These are phyloP conservation scores for Halcyon senegalensis DNA, from an alignment of 2,113 vertebrate species.

Conservation along the genomic window DNA sequence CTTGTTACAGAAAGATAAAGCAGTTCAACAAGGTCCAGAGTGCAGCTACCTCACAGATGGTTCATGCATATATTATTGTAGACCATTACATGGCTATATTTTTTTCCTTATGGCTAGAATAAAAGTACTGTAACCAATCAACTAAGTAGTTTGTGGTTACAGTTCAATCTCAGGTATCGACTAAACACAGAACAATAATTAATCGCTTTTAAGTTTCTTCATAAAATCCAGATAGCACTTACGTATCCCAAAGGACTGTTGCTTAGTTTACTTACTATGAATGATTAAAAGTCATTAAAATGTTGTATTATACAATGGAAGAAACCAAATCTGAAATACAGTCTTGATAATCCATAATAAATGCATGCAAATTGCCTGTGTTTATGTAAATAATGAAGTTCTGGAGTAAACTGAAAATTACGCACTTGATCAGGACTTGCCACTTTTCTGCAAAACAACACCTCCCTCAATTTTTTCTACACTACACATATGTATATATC, in stretches of 20 bases:
- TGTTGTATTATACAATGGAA: background rate
- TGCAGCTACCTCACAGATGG: background rate
- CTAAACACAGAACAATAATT: background rate
- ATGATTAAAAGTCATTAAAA: background rate
- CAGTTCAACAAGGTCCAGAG: background rate
- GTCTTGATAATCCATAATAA: background rate
- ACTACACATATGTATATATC: background rate
- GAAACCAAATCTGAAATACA: background rate
- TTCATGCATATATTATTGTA: background rate
- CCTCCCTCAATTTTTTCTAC: background rate
- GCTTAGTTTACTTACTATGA: background rate
- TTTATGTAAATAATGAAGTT: background rate
- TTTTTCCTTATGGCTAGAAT: background rate
- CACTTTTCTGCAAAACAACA: background rate
- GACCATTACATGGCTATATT: background rate
- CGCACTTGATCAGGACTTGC: background rate
- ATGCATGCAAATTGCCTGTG: background rate
- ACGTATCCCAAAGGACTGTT: background rate
- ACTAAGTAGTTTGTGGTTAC: background rate
- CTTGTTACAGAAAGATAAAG: background rate
- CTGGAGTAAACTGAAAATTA: background rate
- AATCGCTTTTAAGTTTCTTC: background rate
- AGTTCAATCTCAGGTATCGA: background rate
- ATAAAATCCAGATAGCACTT: background rate
- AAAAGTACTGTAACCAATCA: background rate